Base-by-base conservation (phyloP, 2,113 vertebrate species). In the Gymnobelideus leadbeateri region DNA sequence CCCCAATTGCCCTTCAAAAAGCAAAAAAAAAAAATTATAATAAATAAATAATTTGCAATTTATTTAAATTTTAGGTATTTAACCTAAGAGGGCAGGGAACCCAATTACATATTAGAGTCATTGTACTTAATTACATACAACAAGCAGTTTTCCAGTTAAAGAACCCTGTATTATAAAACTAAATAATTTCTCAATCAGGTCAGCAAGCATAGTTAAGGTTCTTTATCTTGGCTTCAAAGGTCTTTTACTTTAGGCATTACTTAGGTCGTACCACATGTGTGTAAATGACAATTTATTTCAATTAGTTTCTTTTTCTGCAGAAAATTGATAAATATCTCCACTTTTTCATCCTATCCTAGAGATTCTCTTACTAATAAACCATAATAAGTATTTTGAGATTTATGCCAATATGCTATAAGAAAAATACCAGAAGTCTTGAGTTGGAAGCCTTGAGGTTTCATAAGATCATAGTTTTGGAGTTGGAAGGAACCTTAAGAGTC, bases 71-170 rank as follows among this genome's bases (percentile, higher is more conserved):
- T 7, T 57, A 43, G 91, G 2, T 96, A 52, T 94, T 97, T 92
- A 93, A 77, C 19, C n/a, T 92, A 94, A 94, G 77, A 51, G 50
- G 94, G 84, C 93, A 77, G 96, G 95, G 31, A 97, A 95, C 89
- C 28, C 91, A 89, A 54, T 8, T 43, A 28, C 91, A 51, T 91
- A 93, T 95, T 96, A 95, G 84, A 55, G 51, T 95, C 61, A 91
- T 95, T 97, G 89, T 90, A 95, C 61, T 89, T 96, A 95, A 96
- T 97, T 96, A 96, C 31, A 51, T 93, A 11, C 52, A 55, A 93
- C 47, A 93, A 94, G 46, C 37, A 94, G 43, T 26, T 95, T 98
- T 98, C 93, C 93, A 96, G 92, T 95, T 89, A 95, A 55, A 95
- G 84, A 23, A 93, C 55, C 53, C 91, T 31, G 92, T 93, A 92